Conservation (phyloP, 2,888 invertebrate species). For the Microdon myrmicae region DNA sequence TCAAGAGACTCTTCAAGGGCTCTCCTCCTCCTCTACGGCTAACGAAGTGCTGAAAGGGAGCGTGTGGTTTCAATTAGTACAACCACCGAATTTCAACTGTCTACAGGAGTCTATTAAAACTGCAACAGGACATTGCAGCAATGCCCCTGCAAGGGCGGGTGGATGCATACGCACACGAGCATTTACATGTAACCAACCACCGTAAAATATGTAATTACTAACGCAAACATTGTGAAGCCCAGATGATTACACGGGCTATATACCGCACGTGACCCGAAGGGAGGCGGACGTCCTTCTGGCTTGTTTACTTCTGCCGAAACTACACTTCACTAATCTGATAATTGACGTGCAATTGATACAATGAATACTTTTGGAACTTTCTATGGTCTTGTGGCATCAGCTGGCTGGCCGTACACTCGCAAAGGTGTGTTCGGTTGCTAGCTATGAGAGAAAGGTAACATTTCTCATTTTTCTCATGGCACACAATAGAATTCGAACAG, state of each 20-base stretch:
- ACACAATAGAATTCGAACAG: too few relatives aligned
- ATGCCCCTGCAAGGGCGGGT: conserved; percentile 1
- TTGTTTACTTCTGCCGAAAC: conserved; percentile 6
- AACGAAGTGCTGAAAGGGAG: conserved; percentile 2
- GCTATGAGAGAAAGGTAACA: too few relatives aligned
- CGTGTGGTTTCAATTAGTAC: conserved; percentile 27
- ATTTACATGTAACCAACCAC: conserved; percentile 22
- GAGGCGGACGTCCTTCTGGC: conserved; percentile 1
- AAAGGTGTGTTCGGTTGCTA: too few relatives aligned
- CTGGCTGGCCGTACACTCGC: background rate
- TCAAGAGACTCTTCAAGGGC: conserved; percentile 38
- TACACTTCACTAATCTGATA: conserved; percentile 24
- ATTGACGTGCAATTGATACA: conserved; percentile 44
- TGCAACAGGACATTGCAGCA: conserved; percentile 19
- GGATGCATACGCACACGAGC: conserved; percentile 11
- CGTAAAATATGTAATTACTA: conserved; percentile 43
- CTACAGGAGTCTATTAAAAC: conserved; percentile 16
- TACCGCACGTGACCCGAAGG: conserved; percentile 36
- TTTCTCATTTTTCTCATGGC: too few relatives aligned
- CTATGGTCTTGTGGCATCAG: background rate
- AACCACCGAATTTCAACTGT: conserved; percentile 13
- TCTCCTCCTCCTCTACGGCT: conserved; percentile 1
- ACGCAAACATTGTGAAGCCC: conserved; percentile 34
- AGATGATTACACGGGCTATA: conserved; percentile 31
- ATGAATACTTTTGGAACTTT: conserved; percentile 16